Evolutionary conservation across 2,797 vertebrate genomes (phyloP).

Genomic region (Phrynocephalus forsythii): DNA sequence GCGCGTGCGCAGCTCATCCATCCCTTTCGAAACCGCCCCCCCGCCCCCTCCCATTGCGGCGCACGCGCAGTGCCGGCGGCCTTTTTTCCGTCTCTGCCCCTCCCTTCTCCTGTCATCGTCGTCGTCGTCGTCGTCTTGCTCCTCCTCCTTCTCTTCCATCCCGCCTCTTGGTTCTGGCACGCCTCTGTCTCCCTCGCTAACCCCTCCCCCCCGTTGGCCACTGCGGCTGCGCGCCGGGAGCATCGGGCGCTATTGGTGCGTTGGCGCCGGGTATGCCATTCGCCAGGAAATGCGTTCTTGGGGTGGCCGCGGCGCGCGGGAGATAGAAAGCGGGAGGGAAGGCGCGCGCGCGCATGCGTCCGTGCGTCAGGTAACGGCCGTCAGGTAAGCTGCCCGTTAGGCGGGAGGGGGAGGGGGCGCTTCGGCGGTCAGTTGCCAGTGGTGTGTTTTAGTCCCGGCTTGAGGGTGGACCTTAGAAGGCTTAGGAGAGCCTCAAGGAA

Average conservation of each 20-base stretch:
- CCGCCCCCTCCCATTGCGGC: not conserved
- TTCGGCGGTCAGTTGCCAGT: too few relatives aligned
- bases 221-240: constrained; percentile 7
- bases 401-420: not conserved
- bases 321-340: not conserved
- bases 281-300: too few relatives aligned
- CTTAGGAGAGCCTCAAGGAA: too few relatives aligned
- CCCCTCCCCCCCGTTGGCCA: not conserved
- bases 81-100: too few relatives aligned
- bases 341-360: not conserved
- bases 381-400: not conserved
- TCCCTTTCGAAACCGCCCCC: not conserved
- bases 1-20: not conserved
- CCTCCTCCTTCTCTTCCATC: too few relatives aligned
- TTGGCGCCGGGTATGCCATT: not conserved
- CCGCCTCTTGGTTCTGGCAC: not conserved
- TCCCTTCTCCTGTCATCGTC: too few relatives aligned
- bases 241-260: not conserved
- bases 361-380: not conserved
- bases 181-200: too few relatives aligned
- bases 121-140: too few relatives aligned
- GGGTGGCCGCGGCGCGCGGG: not conserved
- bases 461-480: too few relatives aligned
- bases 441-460: too few relatives aligned
- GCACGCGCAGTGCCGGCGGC: not conserved